Conservation (phyloP, 2,888 invertebrate genomes). For the Napeogenes sylphis region DNA sequence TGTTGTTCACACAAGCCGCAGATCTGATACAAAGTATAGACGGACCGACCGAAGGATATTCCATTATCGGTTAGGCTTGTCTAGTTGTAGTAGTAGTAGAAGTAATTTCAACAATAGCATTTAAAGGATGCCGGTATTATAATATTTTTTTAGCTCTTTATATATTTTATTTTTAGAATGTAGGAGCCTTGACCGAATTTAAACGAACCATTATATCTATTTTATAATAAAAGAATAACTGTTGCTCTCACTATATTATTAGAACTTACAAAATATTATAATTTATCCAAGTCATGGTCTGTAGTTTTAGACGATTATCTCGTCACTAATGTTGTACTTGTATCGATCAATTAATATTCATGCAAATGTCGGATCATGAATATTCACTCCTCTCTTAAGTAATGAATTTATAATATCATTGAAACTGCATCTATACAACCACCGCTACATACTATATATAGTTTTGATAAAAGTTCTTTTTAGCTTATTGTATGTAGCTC, state of each 20-base stretch:
- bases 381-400: conserved; percentile 51
- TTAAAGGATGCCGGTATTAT: not conserved
- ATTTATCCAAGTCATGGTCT: too few relatives aligned
- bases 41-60: conserved; percentile 26
- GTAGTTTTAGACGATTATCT: conserved; percentile 38
- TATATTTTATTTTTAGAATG: not conserved
- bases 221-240: too few relatives aligned
- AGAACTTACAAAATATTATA: too few relatives aligned
- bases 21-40: conserved; percentile 49
- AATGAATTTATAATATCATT: conserved; percentile 36
- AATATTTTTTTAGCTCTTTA: not conserved
- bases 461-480: too few relatives aligned
- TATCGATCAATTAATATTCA: conserved; percentile 56
- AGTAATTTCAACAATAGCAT: not conserved
- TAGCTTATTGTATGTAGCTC: not conserved
- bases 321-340: conserved; percentile 58
- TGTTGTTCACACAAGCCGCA: conserved; percentile 63
- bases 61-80: conserved; percentile 16
- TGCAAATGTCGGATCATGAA: conserved; percentile 62
- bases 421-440: conserved; percentile 15
- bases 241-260: too few relatives aligned
- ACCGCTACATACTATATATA: not conserved
- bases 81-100: not conserved
- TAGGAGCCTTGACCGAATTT: too few relatives aligned
- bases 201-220: too few relatives aligned